Base-by-base conservation (phyloP, 2,888 invertebrate genomes). In the Agonopterix heracliana region DNA sequence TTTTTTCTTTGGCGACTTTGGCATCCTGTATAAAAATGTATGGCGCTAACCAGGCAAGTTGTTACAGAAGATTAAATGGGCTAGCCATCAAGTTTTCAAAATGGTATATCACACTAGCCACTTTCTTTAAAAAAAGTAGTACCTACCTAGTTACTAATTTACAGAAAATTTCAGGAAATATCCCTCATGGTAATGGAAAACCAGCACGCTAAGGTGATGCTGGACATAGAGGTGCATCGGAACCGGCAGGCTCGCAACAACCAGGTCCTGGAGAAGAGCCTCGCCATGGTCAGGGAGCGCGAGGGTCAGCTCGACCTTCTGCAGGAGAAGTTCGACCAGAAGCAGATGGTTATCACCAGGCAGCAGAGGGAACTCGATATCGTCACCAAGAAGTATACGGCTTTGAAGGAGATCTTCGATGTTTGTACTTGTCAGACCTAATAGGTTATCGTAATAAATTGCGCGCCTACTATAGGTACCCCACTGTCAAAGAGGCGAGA, bases 161-260 rank as follows among this genome's bases (percentile, higher is more conserved):
- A 26, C 5, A 7, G 26, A 5, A 38, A 42, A 40, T 51, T 48
- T 42, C 67, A 90, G 83, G 93, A 93, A 78, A 80, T 92, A 52
- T 61, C 79, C 3, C 61, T 91, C 42, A 80, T 81, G 51, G 70
- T 86, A 48, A 79, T 88, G 58, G 92, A 93, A 68, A 92, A 92
- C 58, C 80, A 86, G 38, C 90, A 90, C 58, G 91, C 91, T 0
- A 90, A 89, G 55, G 69, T 89, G 50, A 72, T 90, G 68, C 78
- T 87, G 55, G 92, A 92, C 65, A 90, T 90, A 48, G 93, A 92
- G 63, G 87, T 83, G 54, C 85, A 82, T 50, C 77, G 74, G 51
- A 88, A 63, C 56, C 79, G 61, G 43, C 89, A 71, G 64, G 81
- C 59, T 43, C 83, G 64, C 61, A 85, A 85, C 57, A 71, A 72